These are phyloP conservation scores for Drosophila bocki DNA, from an alignment of 1,140 invertebrate genomes.

Conservation along the genomic window DNA sequence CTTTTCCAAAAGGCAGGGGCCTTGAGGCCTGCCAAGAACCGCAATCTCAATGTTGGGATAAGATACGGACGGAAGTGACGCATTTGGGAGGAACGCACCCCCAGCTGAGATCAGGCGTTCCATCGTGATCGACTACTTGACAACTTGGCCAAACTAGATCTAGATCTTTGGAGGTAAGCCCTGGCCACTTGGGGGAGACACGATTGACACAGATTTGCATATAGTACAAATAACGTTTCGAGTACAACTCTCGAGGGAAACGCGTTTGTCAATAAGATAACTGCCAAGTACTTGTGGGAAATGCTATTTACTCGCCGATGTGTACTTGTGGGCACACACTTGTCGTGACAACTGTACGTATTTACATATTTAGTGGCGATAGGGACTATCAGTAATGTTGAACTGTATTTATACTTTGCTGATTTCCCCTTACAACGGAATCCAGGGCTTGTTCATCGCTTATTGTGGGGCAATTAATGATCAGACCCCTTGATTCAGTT, in stretches of 20 bases:
- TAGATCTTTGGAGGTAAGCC: conserved; percentile 18
- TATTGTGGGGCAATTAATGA: conserved; percentile 14
- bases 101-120: conserved; percentile 28
- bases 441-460: conserved; percentile 2
- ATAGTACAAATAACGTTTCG: background rate
- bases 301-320: conserved; percentile 34
- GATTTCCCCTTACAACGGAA: conserved; percentile 1
- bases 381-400: conserved; percentile 35
- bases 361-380: conserved; percentile 33
- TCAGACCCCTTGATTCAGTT: conserved; percentile 46
- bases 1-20: conserved; percentile 11
- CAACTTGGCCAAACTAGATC: background rate
- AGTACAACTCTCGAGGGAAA: conserved; percentile 33
- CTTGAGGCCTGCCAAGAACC: conserved; percentile 27
- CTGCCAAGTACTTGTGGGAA: conserved; percentile 41
- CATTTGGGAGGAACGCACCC: conserved; percentile 30
- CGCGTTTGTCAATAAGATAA: conserved; percentile 48
- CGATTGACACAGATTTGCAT: conserved; percentile 60
- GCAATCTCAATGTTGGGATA: conserved; percentile 29
- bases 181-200: conserved; percentile 41
- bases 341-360: conserved; percentile 19
- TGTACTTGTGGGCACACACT: conserved; percentile 5
- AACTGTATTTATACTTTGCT: conserved; percentile 18
- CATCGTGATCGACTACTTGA: conserved; percentile 18
- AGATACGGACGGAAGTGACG: conserved; percentile 57